Conservation (phyloP, 2,113 vertebrate genomes). For the Sinocyclocheilus anshuiensis region DNA sequence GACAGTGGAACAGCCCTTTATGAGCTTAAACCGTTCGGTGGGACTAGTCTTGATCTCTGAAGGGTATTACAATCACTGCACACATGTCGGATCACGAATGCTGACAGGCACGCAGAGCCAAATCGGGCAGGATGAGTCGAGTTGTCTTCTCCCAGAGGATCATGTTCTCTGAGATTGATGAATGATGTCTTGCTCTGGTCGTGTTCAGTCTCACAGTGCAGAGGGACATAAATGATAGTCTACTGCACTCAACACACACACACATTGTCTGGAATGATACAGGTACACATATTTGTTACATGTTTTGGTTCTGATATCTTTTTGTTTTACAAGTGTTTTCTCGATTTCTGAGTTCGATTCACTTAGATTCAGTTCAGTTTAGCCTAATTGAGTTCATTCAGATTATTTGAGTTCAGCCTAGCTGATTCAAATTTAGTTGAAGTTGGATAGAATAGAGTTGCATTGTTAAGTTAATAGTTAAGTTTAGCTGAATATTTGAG, state of each 20-base stretch:
- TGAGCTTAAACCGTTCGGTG: neutral
- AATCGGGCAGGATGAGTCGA: neutral
- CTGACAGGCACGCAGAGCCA: conserved; percentile 24
- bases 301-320: no score
- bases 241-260: neutral
- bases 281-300: neutral
- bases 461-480: no score
- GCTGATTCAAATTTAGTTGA: no score
- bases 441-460: no score
- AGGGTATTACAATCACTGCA: conserved; percentile 1
- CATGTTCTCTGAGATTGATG: conserved; percentile 32
- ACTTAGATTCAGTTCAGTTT: no score
- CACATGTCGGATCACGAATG: conserved; percentile 35
- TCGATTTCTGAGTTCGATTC: no score
- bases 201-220: conserved; percentile 10
- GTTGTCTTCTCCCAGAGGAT: conserved; percentile 30
- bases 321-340: no score
- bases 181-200: conserved; percentile 23
- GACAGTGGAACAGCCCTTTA: neutral
- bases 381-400: no score
- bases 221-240: neutral
- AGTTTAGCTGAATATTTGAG: no score
- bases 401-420: no score
- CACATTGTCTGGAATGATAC: neutral
- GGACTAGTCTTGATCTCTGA: conserved; percentile 24